A percentile compares a stretch with the other conserved stretches of the same genome.
Conservation (phyloP, 2,797 vertebrate species). For the Pempheris klunzingeri region DNA sequence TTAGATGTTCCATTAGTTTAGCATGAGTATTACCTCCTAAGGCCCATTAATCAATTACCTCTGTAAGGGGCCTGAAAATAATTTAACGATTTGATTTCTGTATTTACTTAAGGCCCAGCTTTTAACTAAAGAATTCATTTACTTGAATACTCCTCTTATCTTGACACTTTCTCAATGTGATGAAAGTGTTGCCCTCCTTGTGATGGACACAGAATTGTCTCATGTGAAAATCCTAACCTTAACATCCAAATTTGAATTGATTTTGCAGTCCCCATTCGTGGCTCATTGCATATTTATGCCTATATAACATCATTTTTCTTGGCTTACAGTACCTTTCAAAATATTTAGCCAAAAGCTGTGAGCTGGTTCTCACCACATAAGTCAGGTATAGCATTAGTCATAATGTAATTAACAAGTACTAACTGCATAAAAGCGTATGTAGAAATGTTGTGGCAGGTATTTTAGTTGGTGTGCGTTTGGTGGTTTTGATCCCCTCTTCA, state of each 20-base stretch:
- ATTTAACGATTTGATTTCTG: conserved; percentile 69
- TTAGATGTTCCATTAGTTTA: conserved; percentile 75
- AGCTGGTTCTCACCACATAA: conserved; percentile 1
- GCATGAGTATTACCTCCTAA: conserved; percentile 70
- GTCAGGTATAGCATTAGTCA: background rate
- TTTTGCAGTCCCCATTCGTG: conserved; percentile 32
- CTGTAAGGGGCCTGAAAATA: conserved; percentile 65
- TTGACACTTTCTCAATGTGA: conserved; percentile 42
- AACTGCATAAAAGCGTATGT: background rate
- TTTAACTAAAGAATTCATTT: conserved; percentile 76
- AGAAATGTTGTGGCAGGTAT: background rate
- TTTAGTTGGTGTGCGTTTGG: background rate
- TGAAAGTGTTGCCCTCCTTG: conserved; percentile 38
- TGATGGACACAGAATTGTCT: conserved; percentile 34
- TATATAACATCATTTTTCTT: background rate
- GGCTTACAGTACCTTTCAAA: conserved; percentile 22
- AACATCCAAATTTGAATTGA: conserved; percentile 44
- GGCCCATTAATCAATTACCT: conserved; percentile 79
- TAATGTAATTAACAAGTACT: conserved; percentile 5
- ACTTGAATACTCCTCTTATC: conserved; percentile 37
- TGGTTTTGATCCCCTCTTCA: background rate
- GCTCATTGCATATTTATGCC: conserved; percentile 48
- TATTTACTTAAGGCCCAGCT: conserved; percentile 71
- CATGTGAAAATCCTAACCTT: conserved; percentile 11
- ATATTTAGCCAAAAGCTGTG: conserved; percentile 1